Conservation (phyloP, 2,888 invertebrate genomes). For the Harmothoe impar region DNA sequence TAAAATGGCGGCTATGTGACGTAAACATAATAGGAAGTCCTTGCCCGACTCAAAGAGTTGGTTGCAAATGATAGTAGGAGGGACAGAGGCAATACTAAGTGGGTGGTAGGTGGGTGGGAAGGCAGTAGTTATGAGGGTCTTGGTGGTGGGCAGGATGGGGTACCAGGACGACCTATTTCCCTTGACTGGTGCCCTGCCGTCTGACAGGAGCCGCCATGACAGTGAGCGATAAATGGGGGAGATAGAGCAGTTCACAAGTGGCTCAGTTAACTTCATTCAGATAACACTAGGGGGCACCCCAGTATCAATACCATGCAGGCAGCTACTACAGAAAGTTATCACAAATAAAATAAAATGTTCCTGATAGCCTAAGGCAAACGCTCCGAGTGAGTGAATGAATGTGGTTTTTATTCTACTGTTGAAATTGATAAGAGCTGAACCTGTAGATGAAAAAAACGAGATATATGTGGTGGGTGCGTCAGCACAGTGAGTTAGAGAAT, state of each 20-base stretch:
- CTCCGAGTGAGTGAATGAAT: no score
- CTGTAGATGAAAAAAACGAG: background rate
- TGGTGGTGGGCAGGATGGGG: background rate
- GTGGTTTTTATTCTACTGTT: no score
- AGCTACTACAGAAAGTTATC: slow-evolving; percentile 7
- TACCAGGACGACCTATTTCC: background rate
- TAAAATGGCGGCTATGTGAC: no score
- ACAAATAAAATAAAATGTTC: background rate
- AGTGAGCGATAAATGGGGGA: slow-evolving; percentile 12
- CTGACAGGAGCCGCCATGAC: background rate
- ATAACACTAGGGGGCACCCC: background rate
- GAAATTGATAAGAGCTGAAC: background rate
- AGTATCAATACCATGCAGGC: background rate
- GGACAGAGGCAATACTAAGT: no score
- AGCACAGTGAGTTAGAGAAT: no score
- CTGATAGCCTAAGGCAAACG: background rate
- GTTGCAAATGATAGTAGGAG: no score
- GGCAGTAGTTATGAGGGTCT: no score
- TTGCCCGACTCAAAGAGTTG: no score
- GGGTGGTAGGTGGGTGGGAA: no score
- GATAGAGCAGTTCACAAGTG: background rate
- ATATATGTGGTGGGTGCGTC: no score
- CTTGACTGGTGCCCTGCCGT: slow-evolving; percentile 25
- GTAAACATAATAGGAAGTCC: no score
- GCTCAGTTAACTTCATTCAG: slow-evolving; percentile 27